Evolutionary conservation across 2,113 vertebrate genomes (phyloP), one percentile per base, ranked within the genome.

Genomic region (Verasper variegatus): DNA sequence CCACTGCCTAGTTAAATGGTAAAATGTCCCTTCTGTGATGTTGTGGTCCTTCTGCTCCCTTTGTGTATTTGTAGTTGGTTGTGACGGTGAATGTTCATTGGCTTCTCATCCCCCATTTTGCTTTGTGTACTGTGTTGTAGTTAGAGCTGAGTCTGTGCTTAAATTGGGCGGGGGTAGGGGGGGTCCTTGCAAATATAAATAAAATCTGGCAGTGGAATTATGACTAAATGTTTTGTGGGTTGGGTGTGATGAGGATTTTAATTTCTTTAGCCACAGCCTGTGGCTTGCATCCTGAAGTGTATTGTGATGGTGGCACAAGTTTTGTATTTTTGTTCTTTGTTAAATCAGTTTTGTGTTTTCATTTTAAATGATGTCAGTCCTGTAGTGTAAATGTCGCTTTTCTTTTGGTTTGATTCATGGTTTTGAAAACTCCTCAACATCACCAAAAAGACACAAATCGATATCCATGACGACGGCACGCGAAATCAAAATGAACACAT

Each of bases 61-160:
- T 31, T 91, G 88, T 91, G 90, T 89, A 86, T 73, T 80, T 88
- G 91, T 93, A 89, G 60, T 83, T 86, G 54, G 72, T 72, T 89
- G 91, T 93, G 83, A 88, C 27, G 15, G 88, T 93, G 88, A 91
- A 82, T 90, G 84, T 90, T 86, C 86, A 89, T 92, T 88, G 82
- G 92, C 89, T 90, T 89, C 79, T 89, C 89, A 93, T 93, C 74
- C 80, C 88, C 84, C 89, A 90, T 92, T 86, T 91, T 89, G 85
- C 87, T 92, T 77, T 92, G 81, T 92, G 84, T 88, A 79, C 65
- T 76, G 68, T 90, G 80, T 88, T 54, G 66, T 86, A 75, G 73
- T 56, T n/a, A n/a, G 42, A 80, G 54, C 56, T 35, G 45, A 76
- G 69, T 57, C 24, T 58, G 24, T 71, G 56, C 45, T 37, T 69